Percentiles rank a stretch among this genome's conserved stretches.
Evolutionary conservation across 2,888 invertebrate genomes (phyloP).

Genomic region (Agrilus mali): DNA sequence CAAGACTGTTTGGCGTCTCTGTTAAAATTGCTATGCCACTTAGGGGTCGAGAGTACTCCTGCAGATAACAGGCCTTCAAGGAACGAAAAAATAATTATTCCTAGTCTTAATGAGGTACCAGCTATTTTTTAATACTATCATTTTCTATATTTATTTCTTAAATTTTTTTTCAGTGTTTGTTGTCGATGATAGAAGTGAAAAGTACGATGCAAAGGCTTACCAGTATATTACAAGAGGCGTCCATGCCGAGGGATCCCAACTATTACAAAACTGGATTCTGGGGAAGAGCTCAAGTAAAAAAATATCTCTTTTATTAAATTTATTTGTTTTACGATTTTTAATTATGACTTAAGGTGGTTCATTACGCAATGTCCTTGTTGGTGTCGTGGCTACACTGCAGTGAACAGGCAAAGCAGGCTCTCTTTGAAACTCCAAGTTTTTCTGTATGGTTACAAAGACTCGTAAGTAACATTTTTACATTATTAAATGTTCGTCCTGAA

Average conservation of each 20-base stretch:
- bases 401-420: conserved; percentile 57
- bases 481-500: too few species aligned
- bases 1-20: conserved; percentile 86
- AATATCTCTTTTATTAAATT: too few species aligned
- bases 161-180: conserved; percentile 44
- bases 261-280: conserved; percentile 87
- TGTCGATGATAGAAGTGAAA: conserved; percentile 77
- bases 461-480: conserved; percentile 20
- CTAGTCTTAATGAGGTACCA: conserved; percentile 55
- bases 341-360: conserved; percentile 49
- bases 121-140: background rate
- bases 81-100: conserved; percentile 53
- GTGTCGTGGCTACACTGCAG: conserved; percentile 90
- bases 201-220: conserved; percentile 72
- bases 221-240: conserved; percentile 78
- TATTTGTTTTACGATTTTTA: too few species aligned
- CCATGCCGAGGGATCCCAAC: conserved; percentile 64
- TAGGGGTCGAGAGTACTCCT: conserved; percentile 55
- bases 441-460: conserved; percentile 74
- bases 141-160: too few species aligned
- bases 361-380: conserved; percentile 82
- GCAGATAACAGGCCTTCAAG: conserved; percentile 28
- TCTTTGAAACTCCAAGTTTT: conserved; percentile 64
- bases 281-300: conserved; percentile 69
- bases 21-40: conserved; percentile 71